Percentiles rank a stretch among this genome's conserved stretches.
Conservation (phyloP, 2,113 vertebrate genomes). For the Tor tambroides region DNA sequence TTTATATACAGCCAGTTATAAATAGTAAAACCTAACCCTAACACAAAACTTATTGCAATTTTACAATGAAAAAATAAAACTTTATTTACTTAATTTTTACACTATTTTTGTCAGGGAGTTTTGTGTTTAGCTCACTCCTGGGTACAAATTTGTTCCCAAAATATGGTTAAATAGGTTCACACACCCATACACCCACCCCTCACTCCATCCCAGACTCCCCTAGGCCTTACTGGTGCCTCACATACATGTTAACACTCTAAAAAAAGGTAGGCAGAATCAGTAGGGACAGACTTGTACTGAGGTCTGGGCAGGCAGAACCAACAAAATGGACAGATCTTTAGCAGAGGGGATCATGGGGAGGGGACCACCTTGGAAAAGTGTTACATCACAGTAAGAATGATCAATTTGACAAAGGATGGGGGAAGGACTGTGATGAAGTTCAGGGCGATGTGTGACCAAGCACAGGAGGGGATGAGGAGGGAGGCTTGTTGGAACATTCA, state of each 20-base stretch:
- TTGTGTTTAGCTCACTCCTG: neutral
- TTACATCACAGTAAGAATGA: neutral
- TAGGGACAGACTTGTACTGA: neutral
- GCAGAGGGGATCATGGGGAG: neutral
- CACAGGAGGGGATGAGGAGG: neutral
- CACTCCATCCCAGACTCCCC: constrained; percentile 53
- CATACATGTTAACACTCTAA: constrained; percentile 52
- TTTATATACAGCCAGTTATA: neutral
- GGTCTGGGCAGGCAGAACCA: neutral
- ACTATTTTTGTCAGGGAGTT: neutral
- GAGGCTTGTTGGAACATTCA: neutral
- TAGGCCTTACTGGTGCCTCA: constrained; percentile 59
- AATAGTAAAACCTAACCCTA: neutral
- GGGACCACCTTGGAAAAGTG: neutral
- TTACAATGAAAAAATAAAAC: neutral
- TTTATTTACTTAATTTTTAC: neutral
- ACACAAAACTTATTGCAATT: neutral
- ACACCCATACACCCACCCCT: constrained; percentile 32
- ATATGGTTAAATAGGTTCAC: neutral
- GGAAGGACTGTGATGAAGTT: neutral
- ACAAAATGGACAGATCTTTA: neutral
- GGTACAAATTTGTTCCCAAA: neutral
- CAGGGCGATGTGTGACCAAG: neutral
- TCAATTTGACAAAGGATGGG: neutral
- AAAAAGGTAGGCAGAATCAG: neutral